A percentile compares a stretch with the other conserved stretches of the same genome.
phyloP scores from a whole-genome alignment of 2,113 vertebrate species.

The Cephalopterus ornatus region DNA sequence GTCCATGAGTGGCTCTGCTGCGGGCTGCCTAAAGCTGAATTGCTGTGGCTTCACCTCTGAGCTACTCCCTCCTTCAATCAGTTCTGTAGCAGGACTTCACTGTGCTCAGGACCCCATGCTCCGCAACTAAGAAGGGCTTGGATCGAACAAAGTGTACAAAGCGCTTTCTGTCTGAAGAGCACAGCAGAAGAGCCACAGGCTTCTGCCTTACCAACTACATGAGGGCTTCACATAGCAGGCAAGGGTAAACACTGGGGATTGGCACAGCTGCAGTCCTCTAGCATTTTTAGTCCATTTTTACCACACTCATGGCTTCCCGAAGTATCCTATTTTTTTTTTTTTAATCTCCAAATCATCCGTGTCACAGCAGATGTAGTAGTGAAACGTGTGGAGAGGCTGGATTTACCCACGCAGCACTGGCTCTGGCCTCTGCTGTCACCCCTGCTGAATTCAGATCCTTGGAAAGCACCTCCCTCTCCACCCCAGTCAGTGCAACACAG shows the following conservation, averaged over 20 bases:
- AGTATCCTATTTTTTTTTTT: neutral
- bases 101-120: neutral
- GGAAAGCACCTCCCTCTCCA: neutral
- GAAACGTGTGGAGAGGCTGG: neutral
- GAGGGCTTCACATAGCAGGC: neutral
- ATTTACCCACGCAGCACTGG: fast-evolving
- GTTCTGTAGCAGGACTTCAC: neutral
- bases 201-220: neutral
- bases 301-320: neutral
- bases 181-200: fast-evolving
- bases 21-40: neutral
- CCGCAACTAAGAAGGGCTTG: neutral
- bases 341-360: neutral
- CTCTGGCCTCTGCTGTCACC: neutral
- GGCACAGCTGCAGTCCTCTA: neutral
- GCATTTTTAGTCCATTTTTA: neutral
- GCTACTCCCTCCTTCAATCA: neutral
- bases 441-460: neutral
- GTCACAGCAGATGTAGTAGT: neutral
- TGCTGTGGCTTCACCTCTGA: neutral
- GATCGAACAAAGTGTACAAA: fast-evolving
- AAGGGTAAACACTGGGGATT: neutral
- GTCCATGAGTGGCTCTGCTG: neutral
- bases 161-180: neutral
- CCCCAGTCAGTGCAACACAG: no score